Percentiles rank a stretch among this genome's conserved stretches.
phyloP scores from a whole-genome alignment of 1,140 invertebrate species.

The Drosophila orena region DNA sequence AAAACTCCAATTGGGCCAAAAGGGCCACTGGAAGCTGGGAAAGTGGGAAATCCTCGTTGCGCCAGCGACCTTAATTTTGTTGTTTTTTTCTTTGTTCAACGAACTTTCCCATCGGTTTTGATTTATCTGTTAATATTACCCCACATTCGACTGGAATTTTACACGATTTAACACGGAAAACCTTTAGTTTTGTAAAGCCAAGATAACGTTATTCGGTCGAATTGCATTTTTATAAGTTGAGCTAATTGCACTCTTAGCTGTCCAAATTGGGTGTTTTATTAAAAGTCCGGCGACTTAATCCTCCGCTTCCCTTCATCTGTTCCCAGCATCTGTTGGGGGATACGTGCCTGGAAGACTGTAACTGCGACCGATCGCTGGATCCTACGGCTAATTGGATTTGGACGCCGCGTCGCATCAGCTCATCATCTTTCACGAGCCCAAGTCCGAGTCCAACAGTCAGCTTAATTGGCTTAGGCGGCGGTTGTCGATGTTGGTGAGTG shows the following conservation, averaged over 20 bases:
- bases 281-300: neutral
- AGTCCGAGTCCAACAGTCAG: constrained; percentile 16
- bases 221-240: neutral
- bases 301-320: neutral
- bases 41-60: constrained; percentile 8
- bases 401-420: constrained; percentile 17
- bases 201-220: neutral
- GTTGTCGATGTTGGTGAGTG: constrained; percentile 40
- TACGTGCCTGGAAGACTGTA: neutral
- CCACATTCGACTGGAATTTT: constrained; percentile 5
- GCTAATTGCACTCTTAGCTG: neutral
- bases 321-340: constrained; percentile 4
- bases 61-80: constrained; percentile 20
- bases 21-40: constrained; percentile 37
- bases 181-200: neutral
- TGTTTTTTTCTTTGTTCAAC: constrained; percentile 1
- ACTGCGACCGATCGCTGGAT: neutral
- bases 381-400: constrained; percentile 34
- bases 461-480: constrained; percentile 47
- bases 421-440: constrained; percentile 18
- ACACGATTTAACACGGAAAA: constrained; percentile 16
- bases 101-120: constrained; percentile 22
- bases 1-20: constrained; percentile 33
- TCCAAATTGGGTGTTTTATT: constrained; percentile 20
- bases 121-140: constrained; percentile 27